phyloP scores from a whole-genome alignment of 1,140 invertebrate species.

The Lepidotrigona ventralis region DNA sequence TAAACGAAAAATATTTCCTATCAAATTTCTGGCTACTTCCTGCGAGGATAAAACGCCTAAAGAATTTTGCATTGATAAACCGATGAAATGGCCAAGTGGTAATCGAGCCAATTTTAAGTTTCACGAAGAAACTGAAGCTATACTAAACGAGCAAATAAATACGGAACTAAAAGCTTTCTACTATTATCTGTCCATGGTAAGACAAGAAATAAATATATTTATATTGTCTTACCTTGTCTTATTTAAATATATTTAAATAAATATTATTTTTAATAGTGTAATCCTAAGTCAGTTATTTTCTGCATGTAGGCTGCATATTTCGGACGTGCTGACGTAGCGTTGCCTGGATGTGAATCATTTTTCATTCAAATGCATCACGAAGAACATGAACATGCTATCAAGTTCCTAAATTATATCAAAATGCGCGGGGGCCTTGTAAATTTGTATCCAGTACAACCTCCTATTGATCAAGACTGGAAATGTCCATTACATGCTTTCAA shows the following conservation, averaged over 20 bases:
- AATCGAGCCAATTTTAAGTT: slow-evolving; percentile 67
- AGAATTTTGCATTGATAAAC: slow-evolving; percentile 41
- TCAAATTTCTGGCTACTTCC: not conserved
- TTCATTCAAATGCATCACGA: slow-evolving; percentile 75
- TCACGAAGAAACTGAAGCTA: slow-evolving; percentile 70
- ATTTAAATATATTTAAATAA: not conserved
- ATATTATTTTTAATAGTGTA: not conserved
- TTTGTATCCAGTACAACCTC: slow-evolving; percentile 60
- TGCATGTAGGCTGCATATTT: slow-evolving; percentile 73
- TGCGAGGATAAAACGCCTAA: not conserved
- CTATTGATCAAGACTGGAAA: slow-evolving; percentile 73
- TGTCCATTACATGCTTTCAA: slow-evolving; percentile 72
- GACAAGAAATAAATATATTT: not conserved
- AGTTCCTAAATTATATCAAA: slow-evolving; percentile 70
- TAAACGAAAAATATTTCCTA: not conserved
- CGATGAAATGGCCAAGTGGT: slow-evolving; percentile 67
- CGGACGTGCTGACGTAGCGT: slow-evolving; percentile 70
- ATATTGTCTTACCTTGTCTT: not conserved
- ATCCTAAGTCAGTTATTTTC: not conserved
- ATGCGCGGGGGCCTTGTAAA: slow-evolving; percentile 68
- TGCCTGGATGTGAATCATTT: slow-evolving; percentile 72
- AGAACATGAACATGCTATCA: slow-evolving; percentile 68
- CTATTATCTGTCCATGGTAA: slow-evolving; percentile 75
- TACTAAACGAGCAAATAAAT: slow-evolving; percentile 71
- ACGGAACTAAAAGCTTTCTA: slow-evolving; percentile 72